Base-by-base conservation (phyloP, 2,113 vertebrate species). In the Tyrannus savana region DNA sequence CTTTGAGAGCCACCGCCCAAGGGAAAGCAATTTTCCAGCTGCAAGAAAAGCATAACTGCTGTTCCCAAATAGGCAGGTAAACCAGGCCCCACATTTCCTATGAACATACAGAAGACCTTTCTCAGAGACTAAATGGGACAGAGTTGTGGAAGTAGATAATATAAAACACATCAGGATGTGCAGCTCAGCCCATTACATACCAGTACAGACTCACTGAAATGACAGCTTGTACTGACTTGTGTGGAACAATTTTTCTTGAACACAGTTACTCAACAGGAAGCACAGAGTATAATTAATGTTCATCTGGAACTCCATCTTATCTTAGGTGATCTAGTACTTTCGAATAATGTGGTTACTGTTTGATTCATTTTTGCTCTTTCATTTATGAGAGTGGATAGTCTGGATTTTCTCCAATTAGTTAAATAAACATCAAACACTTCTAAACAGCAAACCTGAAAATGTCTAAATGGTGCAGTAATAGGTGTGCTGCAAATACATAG, bases 351-450 rank as follows among this genome's bases (percentile, higher is more conserved):
- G 35, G 75, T 73, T 90, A 53, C 28, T 82, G 52, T 76, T 91
- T 2, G 3, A 81, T 92, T 93, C 46, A 64, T 82, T 90, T 95
- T 84, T 93, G 16, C 33, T 63, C 59, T 90, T 96, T 82, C 79
- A 52, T 87, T 96, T 87, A 59, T 73, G 37, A n/a, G 83, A 68
- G 37, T 62, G 18, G 39, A 83, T 72, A 67, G 60, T 78, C 73
- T 86, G 49, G 78, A 66, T 91, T 96, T 91, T 84, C 66, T 72
- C 42, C 42, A 82, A 74, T 95, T 96, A 91, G 44, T 50, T 88
- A 84, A 96, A 89, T 64, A 74, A 94, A 96, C 44, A 81, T 63
- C 87, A 94, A 89, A 85, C 58, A n/a, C 30, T 80, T 90, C 71
- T 71, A 79, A 92, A 74, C 42, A 72, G 35, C 44, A 84, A 80